Percentiles rank a stretch among this genome's conserved stretches.
These are phyloP conservation scores for Balanococcus diminutus DNA, from an alignment of 2,888 invertebrate genomes.

Conservation along the genomic window DNA sequence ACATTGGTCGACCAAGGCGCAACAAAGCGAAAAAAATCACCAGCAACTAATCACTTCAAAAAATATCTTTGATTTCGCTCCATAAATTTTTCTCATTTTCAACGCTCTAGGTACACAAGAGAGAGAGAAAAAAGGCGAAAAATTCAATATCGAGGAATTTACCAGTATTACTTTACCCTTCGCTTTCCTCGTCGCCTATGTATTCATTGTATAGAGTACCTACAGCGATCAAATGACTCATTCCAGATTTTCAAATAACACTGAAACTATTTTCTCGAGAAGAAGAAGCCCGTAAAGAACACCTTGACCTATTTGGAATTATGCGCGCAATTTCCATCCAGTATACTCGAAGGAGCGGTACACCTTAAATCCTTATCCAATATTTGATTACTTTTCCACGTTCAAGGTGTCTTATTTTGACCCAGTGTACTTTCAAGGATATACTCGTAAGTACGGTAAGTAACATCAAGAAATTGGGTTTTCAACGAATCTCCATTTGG, in stretches of 20 bases:
- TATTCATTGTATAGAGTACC: background rate
- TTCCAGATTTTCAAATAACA: background rate
- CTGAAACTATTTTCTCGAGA: background rate
- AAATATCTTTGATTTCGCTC: slow-evolving; percentile 19
- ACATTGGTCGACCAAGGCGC: background rate
- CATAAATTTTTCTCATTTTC: background rate
- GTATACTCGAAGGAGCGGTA: background rate
- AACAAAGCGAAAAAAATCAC: background rate
- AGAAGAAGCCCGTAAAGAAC: background rate
- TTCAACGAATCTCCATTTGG: no score
- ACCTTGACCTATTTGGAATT: background rate
- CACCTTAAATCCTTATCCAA: background rate
- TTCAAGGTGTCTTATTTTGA: no score
- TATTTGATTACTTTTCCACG: background rate
- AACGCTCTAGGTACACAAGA: background rate
- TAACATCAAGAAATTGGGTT: no score
- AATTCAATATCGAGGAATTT: slow-evolving; percentile 27
- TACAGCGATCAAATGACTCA: background rate
- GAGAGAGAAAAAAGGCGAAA: background rate
- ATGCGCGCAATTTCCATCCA: background rate
- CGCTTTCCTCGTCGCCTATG: background rate
- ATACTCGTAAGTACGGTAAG: no score
- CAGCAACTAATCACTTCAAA: background rate
- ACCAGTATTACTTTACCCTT: background rate
- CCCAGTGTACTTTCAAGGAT: no score